phyloP scores from a whole-genome alignment of 2,113 vertebrate genomes.

The Arvicanthis niloticus region DNA sequence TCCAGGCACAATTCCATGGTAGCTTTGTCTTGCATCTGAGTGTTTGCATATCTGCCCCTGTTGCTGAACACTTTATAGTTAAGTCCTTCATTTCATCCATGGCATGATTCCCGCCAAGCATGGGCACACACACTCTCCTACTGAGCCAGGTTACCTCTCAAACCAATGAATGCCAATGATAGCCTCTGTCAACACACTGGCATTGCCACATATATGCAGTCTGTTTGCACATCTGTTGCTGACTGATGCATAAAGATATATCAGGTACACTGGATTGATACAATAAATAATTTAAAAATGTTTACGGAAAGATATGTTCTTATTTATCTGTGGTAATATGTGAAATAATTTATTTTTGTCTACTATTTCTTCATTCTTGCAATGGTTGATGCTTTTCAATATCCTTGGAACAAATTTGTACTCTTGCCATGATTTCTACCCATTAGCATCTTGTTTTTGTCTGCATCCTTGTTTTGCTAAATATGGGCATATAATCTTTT shows the following conservation, averaged over 20 bases:
- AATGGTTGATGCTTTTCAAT: neutral
- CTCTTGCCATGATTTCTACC: neutral
- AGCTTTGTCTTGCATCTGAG: fast-evolving
- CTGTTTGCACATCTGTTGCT: neutral
- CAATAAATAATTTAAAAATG: neutral
- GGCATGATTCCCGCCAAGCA: neutral
- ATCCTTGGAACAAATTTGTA: neutral
- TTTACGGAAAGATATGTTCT: neutral
- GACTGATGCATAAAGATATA: neutral
- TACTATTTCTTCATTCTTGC: neutral
- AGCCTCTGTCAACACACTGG: neutral
- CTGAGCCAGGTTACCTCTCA: neutral
- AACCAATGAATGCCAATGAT: neutral
- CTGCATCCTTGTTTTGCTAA: constrained; percentile 25
- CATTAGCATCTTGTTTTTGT: neutral
- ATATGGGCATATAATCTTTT: neutral
- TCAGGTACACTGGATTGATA: neutral
- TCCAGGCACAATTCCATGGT: too few species aligned
- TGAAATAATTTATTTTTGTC: neutral
- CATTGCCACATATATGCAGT: neutral
- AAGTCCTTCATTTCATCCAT: neutral
- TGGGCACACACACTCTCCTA: neutral
- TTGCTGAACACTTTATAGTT: neutral
- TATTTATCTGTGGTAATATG: neutral
- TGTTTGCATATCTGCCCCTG: neutral